Evolutionary conservation across 2,888 invertebrate species (phyloP), one percentile per base, ranked within the genome.

Genomic region (Drosophila formosana): DNA sequence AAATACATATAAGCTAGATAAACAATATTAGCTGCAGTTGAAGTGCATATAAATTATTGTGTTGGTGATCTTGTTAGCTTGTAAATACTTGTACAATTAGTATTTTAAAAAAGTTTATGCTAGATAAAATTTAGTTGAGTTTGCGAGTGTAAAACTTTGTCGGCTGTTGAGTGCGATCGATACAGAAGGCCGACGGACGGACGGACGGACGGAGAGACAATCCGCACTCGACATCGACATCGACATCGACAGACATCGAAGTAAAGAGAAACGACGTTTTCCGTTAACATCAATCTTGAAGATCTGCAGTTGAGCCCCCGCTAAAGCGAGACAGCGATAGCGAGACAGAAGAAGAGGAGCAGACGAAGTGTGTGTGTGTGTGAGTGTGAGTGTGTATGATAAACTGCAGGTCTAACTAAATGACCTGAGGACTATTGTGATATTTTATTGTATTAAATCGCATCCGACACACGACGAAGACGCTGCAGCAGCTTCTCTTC

Each of bases 391-490:
- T 70, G 63, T 70, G 64, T 71, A 83, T 86, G 88, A 90, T 90
- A 88, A 89, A 89, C 84, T 89, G 84, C 85, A 87, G 82, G 80
- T 88, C 91, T 91, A 92, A 90, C 90, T 90, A 90, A 88, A 91
- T 90, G 91, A 90, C 92, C 92, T 79, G 82, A 89, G 92, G 91
- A 91, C 91, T 91, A 91, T 91, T 91, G 90, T 91, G 91, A 92
- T 92, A 91, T 92, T 92, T 91, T 90, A 92, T 91, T 91, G 91
- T 80, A 89, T 90, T 89, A 91, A 90, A 85, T 85, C 90, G 89
- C 90, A 91, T 90, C 88, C 90, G 88, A 89, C 83, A 88, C 82
- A 74, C 76, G 82, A 65, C 72, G 75, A 45, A 45, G 45, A 68
- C 28, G 73, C 56, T 60, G 66, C 28, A 11, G 41, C 9, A 25